phyloP scores from a whole-genome alignment of 2,888 invertebrate genomes.

The Trichopoda pennipes region DNA sequence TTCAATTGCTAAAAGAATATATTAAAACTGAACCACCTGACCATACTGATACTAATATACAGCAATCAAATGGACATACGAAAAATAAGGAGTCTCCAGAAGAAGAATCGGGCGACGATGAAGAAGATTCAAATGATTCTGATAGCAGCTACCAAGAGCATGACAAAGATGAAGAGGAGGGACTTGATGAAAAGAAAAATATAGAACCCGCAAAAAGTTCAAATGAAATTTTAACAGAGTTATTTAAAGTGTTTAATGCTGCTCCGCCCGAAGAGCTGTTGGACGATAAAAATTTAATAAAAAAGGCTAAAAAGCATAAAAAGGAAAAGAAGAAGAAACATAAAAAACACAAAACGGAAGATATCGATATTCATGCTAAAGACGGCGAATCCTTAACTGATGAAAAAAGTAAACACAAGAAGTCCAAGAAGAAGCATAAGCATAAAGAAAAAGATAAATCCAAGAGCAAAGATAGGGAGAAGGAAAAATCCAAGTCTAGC shows the following conservation, averaged over 20 bases:
- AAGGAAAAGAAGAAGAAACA: slow-evolving; percentile 78
- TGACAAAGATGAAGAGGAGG: slow-evolving; percentile 43
- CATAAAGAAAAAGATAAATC: slow-evolving; percentile 74
- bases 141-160: slow-evolving; percentile 39
- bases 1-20: slow-evolving; percentile 65
- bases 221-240: slow-evolving; percentile 89
- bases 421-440: slow-evolving; percentile 73
- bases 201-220: slow-evolving; percentile 79
- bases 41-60: slow-evolving; percentile 4
- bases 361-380: slow-evolving; percentile 71
- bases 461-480: slow-evolving; percentile 72
- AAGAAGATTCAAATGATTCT: slow-evolving; percentile 48
- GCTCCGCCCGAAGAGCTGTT: slow-evolving; percentile 84
- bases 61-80: slow-evolving; percentile 20
- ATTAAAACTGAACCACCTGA: slow-evolving; percentile 56
- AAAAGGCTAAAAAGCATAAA: slow-evolving; percentile 76
- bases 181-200: slow-evolving; percentile 76
- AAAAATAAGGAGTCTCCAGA: slow-evolving; percentile 31
- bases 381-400: slow-evolving; percentile 58
- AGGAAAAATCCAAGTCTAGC: slow-evolving; percentile 63
- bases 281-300: slow-evolving; percentile 77
- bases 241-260: slow-evolving; percentile 87
- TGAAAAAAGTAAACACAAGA: slow-evolving; percentile 72
- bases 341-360: slow-evolving; percentile 73
- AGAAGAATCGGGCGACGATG: slow-evolving; percentile 33